Conservation (phyloP, 2,888 invertebrate species). For the Achlya flavicornis region DNA sequence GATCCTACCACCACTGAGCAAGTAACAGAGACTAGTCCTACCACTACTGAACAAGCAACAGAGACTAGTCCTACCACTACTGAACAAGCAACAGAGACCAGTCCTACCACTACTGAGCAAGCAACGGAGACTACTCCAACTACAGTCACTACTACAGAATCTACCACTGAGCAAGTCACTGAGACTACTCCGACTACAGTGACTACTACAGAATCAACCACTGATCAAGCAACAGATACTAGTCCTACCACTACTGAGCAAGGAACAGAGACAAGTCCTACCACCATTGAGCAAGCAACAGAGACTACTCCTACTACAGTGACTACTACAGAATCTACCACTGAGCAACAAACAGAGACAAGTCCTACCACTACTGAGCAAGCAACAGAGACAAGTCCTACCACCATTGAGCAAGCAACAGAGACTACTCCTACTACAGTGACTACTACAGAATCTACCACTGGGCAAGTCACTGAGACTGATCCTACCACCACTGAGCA, state of each 20-base stretch:
- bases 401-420: not conserved
- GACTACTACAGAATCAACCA: constrained; percentile 16
- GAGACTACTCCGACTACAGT: constrained; percentile 15
- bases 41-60: not conserved
- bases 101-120: not conserved
- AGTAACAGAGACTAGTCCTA: not conserved
- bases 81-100: constrained; percentile 7
- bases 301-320: not conserved
- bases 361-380: constrained; percentile 7
- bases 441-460: not conserved
- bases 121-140: constrained; percentile 8
- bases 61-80: constrained; percentile 8
- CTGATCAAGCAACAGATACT: constrained; percentile 9
- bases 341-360: not conserved
- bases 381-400: not conserved
- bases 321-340: not conserved
- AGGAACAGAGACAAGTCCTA: constrained; percentile 16
- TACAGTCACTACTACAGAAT: not conserved
- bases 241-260: not conserved
- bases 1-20: not conserved
- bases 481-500: not conserved
- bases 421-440: not conserved
- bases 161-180: constrained; percentile 8
- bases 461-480: constrained; percentile 14
- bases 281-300: constrained; percentile 15